Evolutionary conservation across 2,797 vertebrate genomes (phyloP).

Genomic region (Aldrovandia affinis): DNA sequence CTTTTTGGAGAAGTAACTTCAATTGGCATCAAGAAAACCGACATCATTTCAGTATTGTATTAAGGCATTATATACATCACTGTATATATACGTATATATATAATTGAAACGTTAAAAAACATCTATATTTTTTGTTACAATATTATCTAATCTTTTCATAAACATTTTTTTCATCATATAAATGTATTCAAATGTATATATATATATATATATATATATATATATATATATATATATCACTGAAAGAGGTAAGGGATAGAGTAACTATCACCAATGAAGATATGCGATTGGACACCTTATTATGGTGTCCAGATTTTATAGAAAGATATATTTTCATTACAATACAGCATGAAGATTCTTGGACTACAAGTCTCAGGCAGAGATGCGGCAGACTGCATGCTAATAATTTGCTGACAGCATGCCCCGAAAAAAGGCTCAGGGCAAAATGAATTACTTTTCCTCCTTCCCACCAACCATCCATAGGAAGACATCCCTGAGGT

Average conservation of each 20-base stretch:
- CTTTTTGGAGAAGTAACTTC: too few relatives aligned
- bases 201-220: too few relatives aligned
- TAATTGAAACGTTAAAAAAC: too few relatives aligned
- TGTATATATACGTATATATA: too few relatives aligned
- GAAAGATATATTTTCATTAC: background rate
- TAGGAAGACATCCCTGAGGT: slow-evolving; percentile 29
- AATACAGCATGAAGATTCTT: slow-evolving; percentile 12
- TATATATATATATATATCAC: background rate
- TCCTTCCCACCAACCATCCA: slow-evolving; percentile 13
- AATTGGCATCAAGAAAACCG: too few relatives aligned
- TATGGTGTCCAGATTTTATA: background rate
- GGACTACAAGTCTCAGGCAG: background rate
- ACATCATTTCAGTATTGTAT: too few relatives aligned
- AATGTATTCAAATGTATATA: too few relatives aligned
- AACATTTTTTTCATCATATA: too few relatives aligned
- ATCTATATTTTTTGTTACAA: too few relatives aligned
- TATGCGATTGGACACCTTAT: background rate
- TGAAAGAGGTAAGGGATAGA: background rate
- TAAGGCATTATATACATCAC: too few relatives aligned
- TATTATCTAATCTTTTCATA: too few relatives aligned
- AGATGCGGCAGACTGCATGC: slow-evolving; percentile 5
- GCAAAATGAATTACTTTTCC: slow-evolving; percentile 33
- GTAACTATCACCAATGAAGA: background rate
- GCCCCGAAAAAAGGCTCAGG: slow-evolving; percentile 31
- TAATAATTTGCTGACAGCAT: slow-evolving; percentile 27